Conservation (phyloP, 2,888 invertebrate genomes). For the Diogma glabrata region DNA sequence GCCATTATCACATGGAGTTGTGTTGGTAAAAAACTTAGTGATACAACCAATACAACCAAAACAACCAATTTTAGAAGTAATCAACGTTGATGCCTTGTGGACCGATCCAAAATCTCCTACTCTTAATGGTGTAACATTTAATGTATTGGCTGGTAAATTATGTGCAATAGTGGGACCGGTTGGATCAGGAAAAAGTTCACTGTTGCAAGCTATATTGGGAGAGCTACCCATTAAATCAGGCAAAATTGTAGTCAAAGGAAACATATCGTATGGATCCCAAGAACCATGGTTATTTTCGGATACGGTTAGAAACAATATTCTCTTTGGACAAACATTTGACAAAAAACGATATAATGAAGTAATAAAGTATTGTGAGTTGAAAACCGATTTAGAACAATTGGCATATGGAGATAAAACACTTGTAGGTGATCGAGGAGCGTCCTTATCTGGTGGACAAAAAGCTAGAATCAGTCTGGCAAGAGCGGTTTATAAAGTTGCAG, state of each 20-base stretch:
- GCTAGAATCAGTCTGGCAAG: slow-evolving; percentile 41
- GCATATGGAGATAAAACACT: slow-evolving; percentile 43
- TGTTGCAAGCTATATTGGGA: slow-evolving; percentile 56
- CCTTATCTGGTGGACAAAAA: slow-evolving; percentile 56
- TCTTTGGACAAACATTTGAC: slow-evolving; percentile 51
- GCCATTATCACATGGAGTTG: slow-evolving; percentile 19
- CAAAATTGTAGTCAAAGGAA: slow-evolving; percentile 47
- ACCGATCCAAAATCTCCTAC: too few species aligned
- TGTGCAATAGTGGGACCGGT: slow-evolving; percentile 65
- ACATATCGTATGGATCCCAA: slow-evolving; percentile 66
- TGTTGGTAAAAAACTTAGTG: too few species aligned
- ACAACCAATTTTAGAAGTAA: too few species aligned
- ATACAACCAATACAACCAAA: too few species aligned
- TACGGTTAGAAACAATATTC: slow-evolving; percentile 70
- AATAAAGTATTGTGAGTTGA: slow-evolving; percentile 35
- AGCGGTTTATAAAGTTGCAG: slow-evolving; percentile 40
- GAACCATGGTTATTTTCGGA: slow-evolving; percentile 76
- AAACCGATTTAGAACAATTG: slow-evolving; percentile 41
- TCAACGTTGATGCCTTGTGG: too few species aligned
- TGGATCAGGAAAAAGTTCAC: slow-evolving; percentile 60
- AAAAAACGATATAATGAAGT: slow-evolving; percentile 31
- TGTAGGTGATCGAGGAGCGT: slow-evolving; percentile 47
- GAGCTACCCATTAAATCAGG: slow-evolving; percentile 50
- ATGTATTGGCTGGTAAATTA: slow-evolving; percentile 44
- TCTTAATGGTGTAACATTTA: slow-evolving; percentile 42